These are phyloP conservation scores for Drosophila orena DNA, from an alignment of 1,140 invertebrate genomes.

Conservation along the genomic window DNA sequence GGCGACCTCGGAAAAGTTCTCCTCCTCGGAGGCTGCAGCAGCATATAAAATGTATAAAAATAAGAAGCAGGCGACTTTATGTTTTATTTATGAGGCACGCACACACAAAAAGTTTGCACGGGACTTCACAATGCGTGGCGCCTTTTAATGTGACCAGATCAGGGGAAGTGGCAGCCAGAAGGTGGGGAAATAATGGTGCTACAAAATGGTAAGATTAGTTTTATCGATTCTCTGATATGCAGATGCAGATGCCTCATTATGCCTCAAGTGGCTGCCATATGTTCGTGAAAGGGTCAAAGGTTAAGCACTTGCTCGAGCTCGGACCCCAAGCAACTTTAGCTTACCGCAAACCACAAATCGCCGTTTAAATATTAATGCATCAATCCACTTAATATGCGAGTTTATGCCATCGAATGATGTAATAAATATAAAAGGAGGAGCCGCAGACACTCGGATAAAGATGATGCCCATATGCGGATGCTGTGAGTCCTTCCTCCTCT, in stretches of 20 bases:
- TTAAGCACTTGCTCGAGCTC: slow-evolving; percentile 8
- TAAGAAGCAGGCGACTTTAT: slow-evolving; percentile 66
- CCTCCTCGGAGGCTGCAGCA: slow-evolving; percentile 47
- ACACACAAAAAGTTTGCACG: slow-evolving; percentile 54
- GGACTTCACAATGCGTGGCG: slow-evolving; percentile 34
- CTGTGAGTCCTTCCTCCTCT: slow-evolving; percentile 36
- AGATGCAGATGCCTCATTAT: slow-evolving; percentile 28
- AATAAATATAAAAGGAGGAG: slow-evolving; percentile 78
- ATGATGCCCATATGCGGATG: slow-evolving; percentile 55
- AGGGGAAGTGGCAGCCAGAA: neutral
- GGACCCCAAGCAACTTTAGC: slow-evolving; percentile 26
- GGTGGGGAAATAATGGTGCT: neutral
- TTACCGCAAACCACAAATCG: slow-evolving; percentile 66
- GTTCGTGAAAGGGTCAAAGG: slow-evolving; percentile 44
- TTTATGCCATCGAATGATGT: slow-evolving; percentile 76
- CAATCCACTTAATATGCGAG: slow-evolving; percentile 83
- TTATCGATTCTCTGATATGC: slow-evolving; percentile 9
- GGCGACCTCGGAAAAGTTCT: slow-evolving; percentile 29
- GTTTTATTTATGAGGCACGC: slow-evolving; percentile 77
- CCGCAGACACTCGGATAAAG: slow-evolving; percentile 36
- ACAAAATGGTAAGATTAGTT: slow-evolving; percentile 16
- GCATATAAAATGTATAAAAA: slow-evolving; percentile 43
- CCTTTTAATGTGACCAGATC: slow-evolving; percentile 46
- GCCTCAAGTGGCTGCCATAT: slow-evolving; percentile 35
- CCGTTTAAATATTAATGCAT: slow-evolving; percentile 84